phyloP scores from a whole-genome alignment of 2,888 invertebrate genomes.

The Hirtodrosophila alboralis region DNA sequence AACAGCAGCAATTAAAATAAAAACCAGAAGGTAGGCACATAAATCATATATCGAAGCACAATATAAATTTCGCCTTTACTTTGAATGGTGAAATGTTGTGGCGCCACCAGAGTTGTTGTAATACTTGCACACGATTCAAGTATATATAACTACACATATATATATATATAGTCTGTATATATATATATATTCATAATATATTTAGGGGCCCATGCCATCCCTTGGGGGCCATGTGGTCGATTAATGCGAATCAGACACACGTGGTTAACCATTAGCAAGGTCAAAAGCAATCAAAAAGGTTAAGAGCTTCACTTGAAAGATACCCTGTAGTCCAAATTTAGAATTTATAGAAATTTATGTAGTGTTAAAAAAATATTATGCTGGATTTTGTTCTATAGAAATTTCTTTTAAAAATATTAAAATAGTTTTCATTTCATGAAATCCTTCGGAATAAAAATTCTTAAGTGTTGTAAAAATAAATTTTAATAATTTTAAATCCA shows the following conservation, averaged over 20 bases:
- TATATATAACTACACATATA: too few species aligned
- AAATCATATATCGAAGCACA: slow-evolving; percentile 35
- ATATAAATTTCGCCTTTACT: slow-evolving; percentile 17
- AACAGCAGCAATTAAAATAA: slow-evolving; percentile 14
- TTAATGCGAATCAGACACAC: slow-evolving; percentile 15
- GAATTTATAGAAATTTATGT: background rate
- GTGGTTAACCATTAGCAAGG: slow-evolving; percentile 20
- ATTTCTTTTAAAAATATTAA: background rate
- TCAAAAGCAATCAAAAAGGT: slow-evolving; percentile 1
- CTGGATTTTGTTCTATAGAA: too few species aligned
- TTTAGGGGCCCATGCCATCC: background rate
- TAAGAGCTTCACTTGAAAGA: background rate
- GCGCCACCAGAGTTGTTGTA: slow-evolving; percentile 50
- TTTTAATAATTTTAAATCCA: too few species aligned
- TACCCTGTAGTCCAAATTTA: background rate
- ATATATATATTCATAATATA: slow-evolving; percentile 5
- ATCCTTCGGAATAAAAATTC: too few species aligned
- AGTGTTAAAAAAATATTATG: too few species aligned
- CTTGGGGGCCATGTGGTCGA: slow-evolving; percentile 47
- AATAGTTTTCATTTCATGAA: too few species aligned
- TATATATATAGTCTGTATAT: too few species aligned
- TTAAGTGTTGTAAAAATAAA: too few species aligned
- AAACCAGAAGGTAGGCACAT: slow-evolving; percentile 21
- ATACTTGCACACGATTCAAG: too few species aligned
- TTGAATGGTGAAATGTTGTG: slow-evolving; percentile 20